Percentiles rank a stretch among this genome's conserved stretches.
Conservation (phyloP, 2,113 vertebrate genomes). For the Paramormyrops kingsleyae region DNA sequence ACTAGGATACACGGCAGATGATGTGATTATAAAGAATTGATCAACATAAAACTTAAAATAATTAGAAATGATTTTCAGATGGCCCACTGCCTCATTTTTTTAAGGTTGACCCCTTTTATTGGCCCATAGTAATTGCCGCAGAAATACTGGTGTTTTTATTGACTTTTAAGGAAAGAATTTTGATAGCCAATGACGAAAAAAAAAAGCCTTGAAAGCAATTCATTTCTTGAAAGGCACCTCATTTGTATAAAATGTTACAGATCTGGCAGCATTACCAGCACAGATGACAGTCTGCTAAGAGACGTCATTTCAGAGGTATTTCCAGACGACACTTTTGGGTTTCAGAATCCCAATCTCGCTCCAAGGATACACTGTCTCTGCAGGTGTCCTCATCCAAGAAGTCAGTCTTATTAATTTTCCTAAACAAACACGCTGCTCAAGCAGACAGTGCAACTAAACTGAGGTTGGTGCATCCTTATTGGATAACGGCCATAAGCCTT, state of each 20-base stretch:
- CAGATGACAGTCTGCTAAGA: neutral
- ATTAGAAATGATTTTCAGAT: conserved; percentile 88
- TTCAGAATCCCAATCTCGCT: neutral
- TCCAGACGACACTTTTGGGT: neutral
- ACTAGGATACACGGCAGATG: conserved; percentile 75
- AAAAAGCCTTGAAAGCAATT: conserved; percentile 12
- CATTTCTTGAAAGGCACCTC: conserved; percentile 6
- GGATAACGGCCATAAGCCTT: neutral
- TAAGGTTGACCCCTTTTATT: conserved; percentile 42
- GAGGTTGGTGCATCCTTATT: neutral
- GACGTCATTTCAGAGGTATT: neutral
- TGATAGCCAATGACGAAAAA: conserved; percentile 14
- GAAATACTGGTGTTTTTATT: conserved; percentile 53
- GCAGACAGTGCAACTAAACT: neutral
- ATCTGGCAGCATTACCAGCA: neutral
- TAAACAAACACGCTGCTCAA: neutral
- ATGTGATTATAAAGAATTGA: conserved; percentile 89
- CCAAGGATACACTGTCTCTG: neutral
- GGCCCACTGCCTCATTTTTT: conserved; percentile 47
- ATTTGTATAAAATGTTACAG: neutral
- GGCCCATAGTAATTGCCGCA: conserved; percentile 46
- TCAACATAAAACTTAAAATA: conserved; percentile 86
- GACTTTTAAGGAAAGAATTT: conserved; percentile 50
- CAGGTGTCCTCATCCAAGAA: neutral
- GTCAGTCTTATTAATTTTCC: neutral